phyloP scores from a whole-genome alignment of 2,113 vertebrate genomes.

The Anguilla japonica region DNA sequence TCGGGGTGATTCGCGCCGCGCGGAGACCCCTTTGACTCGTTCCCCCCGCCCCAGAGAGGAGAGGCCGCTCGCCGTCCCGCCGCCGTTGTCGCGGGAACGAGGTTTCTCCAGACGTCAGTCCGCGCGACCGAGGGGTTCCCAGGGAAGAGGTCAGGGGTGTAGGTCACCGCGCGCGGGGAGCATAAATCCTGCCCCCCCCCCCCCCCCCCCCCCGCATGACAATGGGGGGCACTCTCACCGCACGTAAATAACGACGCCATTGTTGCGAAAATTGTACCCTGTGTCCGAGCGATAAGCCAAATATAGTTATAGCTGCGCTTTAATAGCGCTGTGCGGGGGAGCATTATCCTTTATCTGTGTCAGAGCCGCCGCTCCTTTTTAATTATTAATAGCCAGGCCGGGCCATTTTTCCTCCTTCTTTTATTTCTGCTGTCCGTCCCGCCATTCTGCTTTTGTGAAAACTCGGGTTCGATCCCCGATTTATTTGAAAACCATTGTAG shows the following conservation, averaged over 20 bases:
- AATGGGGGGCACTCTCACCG: constrained; percentile 63
- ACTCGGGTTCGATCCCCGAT: neutral
- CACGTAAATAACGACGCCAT: constrained; percentile 66
- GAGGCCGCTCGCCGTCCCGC: constrained; percentile 34
- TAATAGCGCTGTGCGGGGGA: constrained; percentile 24
- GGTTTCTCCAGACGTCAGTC: constrained; percentile 42
- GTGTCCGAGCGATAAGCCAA: constrained; percentile 68
- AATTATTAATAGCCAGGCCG: constrained; percentile 54
- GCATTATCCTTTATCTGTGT: constrained; percentile 35
- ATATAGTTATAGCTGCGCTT: constrained; percentile 54
- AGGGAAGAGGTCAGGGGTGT: constrained; percentile 48
- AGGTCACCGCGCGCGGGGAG: constrained; percentile 53
- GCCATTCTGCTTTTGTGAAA: neutral
- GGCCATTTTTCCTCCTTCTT: constrained; percentile 31
- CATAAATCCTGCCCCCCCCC: constrained; percentile 30
- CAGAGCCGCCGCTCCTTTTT: constrained; percentile 29
- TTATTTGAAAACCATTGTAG: neutral
- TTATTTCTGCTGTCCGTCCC: constrained; percentile 28
- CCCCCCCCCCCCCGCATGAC: constrained; percentile 40
- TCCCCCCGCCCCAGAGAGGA: neutral
- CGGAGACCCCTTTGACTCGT: neutral
- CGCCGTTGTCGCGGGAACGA: constrained; percentile 44
- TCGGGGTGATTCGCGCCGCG: neutral
- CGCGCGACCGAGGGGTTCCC: constrained; percentile 42
- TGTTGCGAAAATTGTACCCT: constrained; percentile 57